Conservation (phyloP, 2,888 invertebrate species). For the Andrena bucephala region DNA sequence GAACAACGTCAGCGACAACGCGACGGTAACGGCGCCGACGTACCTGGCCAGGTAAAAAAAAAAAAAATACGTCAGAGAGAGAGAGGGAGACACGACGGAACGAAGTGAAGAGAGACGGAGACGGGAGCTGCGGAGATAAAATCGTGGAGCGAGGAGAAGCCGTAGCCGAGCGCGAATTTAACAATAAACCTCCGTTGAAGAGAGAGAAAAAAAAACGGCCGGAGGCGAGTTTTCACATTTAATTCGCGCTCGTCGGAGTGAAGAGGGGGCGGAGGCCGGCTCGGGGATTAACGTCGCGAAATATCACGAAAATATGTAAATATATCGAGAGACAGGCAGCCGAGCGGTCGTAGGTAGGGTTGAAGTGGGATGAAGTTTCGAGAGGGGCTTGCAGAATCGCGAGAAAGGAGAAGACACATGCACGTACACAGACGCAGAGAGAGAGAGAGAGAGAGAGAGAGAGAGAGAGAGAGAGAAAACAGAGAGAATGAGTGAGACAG, state of each 20-base stretch:
- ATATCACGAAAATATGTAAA: constrained; percentile 82
- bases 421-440: constrained; percentile 3
- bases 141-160: constrained; percentile 70
- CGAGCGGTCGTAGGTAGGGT: constrained; percentile 60
- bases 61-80: constrained; percentile 27
- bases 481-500: constrained; percentile 18
- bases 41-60: constrained; percentile 36
- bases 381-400: constrained; percentile 67
- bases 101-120: constrained; percentile 31
- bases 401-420: constrained; percentile 34
- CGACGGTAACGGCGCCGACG: constrained; percentile 30
- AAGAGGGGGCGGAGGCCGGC: constrained; percentile 62
- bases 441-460: not conserved
- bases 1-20: constrained; percentile 26
- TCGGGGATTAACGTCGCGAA: constrained; percentile 79
- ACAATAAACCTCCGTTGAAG: constrained; percentile 71
- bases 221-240: constrained; percentile 78
- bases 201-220: constrained; percentile 64
- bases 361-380: constrained; percentile 72
- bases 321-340: constrained; percentile 75
- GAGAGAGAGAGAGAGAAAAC: not conserved
- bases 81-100: constrained; percentile 31
- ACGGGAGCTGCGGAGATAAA: constrained; percentile 46
- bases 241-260: constrained; percentile 75
- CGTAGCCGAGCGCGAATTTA: constrained; percentile 75